phyloP scores from a whole-genome alignment of 2,888 invertebrate species.

The Oligia fasciuncula region DNA sequence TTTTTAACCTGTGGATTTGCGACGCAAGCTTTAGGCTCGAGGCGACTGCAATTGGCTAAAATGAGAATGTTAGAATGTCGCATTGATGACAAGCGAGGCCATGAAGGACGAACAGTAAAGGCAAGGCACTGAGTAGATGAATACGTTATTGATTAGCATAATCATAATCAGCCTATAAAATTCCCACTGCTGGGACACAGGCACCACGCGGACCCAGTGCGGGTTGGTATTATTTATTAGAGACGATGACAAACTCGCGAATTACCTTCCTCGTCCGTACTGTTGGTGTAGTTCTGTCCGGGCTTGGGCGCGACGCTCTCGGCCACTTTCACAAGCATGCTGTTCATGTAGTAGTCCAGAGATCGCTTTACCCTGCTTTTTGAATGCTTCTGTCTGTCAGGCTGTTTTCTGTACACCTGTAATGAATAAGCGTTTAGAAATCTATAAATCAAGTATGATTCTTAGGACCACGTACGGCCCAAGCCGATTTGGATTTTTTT shows the following conservation, averaged over 20 bases:
- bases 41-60: slow-evolving; percentile 81
- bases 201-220: not conserved
- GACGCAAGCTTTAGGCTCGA: slow-evolving; percentile 79
- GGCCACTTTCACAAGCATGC: slow-evolving; percentile 83
- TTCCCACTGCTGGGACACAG: not conserved
- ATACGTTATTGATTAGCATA: slow-evolving; percentile 5
- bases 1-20: slow-evolving; percentile 77
- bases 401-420: slow-evolving; percentile 81
- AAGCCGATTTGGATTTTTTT: not conserved
- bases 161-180: not conserved
- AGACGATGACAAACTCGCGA: not conserved
- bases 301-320: slow-evolving; percentile 74
- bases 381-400: slow-evolving; percentile 65
- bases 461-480: not conserved
- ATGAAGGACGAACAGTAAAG: slow-evolving; percentile 64
- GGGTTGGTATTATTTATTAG: not conserved
- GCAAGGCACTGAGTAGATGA: slow-evolving; percentile 32
- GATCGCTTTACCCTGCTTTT: slow-evolving; percentile 75
- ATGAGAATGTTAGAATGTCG: slow-evolving; percentile 77
- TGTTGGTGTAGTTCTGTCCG: slow-evolving; percentile 76
- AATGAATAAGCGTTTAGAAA: slow-evolving; percentile 17
- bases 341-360: slow-evolving; percentile 76
- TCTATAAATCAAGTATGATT: not conserved
- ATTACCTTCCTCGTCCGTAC: slow-evolving; percentile 77
- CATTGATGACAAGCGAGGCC: slow-evolving; percentile 74